Percentiles rank a stretch among this genome's conserved stretches.
Conservation (phyloP, 2,888 invertebrate species). For the Eristalis arbustorum region DNA sequence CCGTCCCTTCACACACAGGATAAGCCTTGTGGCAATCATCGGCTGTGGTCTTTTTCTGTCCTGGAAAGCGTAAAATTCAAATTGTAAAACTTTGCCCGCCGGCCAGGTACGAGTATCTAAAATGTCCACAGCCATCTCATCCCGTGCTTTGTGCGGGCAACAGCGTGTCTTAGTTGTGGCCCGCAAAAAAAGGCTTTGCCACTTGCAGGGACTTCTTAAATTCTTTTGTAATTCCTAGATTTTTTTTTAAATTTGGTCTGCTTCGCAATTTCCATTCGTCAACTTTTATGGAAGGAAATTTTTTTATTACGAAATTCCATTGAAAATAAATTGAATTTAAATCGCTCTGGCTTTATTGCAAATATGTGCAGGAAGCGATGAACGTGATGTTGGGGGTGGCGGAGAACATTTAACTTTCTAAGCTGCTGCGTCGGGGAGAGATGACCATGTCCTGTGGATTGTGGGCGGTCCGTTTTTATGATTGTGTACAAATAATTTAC, state of each 20-base stretch:
- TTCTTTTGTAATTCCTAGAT: conserved; percentile 26
- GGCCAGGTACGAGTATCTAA: not conserved
- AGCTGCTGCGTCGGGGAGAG: conserved; percentile 12
- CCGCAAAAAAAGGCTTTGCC: conserved; percentile 2
- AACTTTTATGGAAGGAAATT: conserved; percentile 44
- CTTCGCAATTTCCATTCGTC: conserved; percentile 36
- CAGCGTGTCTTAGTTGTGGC: not conserved
- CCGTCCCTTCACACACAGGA: not conserved
- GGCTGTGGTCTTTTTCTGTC: not conserved
- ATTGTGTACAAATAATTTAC: conserved; percentile 49
- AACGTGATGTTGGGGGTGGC: not conserved
- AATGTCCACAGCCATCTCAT: not conserved
- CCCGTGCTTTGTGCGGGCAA: too few relatives aligned
- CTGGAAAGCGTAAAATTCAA: conserved; percentile 46
- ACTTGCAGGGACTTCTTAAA: conserved; percentile 20
- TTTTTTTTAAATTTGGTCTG: not conserved
- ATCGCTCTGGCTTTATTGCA: conserved; percentile 42
- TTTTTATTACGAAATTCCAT: conserved; percentile 49
- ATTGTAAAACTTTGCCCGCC: conserved; percentile 57
- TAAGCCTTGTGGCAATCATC: not conserved
- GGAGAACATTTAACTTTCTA: conserved; percentile 3
- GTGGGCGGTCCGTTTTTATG: conserved; percentile 24
- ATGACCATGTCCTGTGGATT: conserved; percentile 30
- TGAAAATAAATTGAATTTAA: conserved; percentile 60
- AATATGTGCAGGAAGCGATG: conserved; percentile 32